Conservation (phyloP, 2,113 vertebrate species). For the Ceyx melanurus region DNA sequence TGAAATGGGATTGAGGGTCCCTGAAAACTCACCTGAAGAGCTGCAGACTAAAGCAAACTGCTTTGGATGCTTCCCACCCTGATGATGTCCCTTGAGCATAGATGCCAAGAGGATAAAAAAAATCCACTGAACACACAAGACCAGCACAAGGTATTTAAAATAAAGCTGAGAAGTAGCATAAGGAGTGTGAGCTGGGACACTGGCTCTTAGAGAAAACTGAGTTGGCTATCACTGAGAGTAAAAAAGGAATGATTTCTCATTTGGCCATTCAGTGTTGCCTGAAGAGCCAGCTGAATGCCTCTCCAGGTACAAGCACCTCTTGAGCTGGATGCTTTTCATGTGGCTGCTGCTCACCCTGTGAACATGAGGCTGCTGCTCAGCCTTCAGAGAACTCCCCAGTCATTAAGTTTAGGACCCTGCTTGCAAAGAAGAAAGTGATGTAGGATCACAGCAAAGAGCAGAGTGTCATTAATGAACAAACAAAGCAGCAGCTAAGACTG, state of each 20-base stretch:
- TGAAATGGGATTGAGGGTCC: background rate
- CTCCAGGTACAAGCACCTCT: slow-evolving; percentile 48
- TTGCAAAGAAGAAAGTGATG: background rate
- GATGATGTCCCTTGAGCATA: background rate
- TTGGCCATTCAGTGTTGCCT: background rate
- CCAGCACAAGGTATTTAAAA: background rate
- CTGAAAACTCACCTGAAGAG: background rate
- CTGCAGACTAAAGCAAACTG: background rate
- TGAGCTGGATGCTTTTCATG: slow-evolving; percentile 7
- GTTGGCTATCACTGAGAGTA: background rate
- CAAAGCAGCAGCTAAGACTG: background rate
- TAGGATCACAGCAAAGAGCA: slow-evolving; percentile 24
- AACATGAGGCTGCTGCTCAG: background rate
- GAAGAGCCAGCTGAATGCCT: background rate
- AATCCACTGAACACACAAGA: background rate
- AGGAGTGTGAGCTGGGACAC: background rate
- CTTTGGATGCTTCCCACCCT: background rate
- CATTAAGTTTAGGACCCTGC: background rate
- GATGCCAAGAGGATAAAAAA: background rate
- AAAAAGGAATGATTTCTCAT: background rate
- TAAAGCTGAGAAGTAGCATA: background rate
- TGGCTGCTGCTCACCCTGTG: background rate
- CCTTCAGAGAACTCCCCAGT: slow-evolving; percentile 3
- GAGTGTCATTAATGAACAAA: slow-evolving; percentile 24
- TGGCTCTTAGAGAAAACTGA: background rate